Base-by-base conservation (phyloP, 2,888 invertebrate genomes). In the Cosmia trapezina region DNA sequence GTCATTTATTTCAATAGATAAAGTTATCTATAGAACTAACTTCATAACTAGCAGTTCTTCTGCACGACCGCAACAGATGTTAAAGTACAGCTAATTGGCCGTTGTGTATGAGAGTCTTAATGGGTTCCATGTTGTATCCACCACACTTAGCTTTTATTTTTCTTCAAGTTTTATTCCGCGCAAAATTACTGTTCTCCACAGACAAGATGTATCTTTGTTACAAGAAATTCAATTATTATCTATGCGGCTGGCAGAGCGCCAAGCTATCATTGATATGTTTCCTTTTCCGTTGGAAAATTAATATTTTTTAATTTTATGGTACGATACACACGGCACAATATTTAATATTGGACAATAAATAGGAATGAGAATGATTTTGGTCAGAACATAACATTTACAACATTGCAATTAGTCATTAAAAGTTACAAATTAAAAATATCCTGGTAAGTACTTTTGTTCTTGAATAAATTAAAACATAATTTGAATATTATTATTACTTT, bases 151-250 rank as follows among this genome's bases (percentile, higher is more conserved):
- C 70, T 80, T 80, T 81, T 69, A 83, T 65, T 69, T 83, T 83
- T 79, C 59, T 56, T 57, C 45, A 45, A 60, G 47, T 67, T 69
- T 70, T 56, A 69, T 78, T 73, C 22, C 67, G 47, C n/a, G 85
- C 80, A 72, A 79, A 76, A 76, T 73, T 72, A 83, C 69, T 62
- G 73, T 61, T 81, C 72, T 78, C 70, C 54, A 12, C 76, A 53
- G 76, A 69, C 83, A 78, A 80, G 86, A 86, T 81, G 75, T 79
- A 86, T 86, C 79, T 83, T 78, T 80, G 82, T 82, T 78, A 87
- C 83, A 87, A 80, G 83, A 87, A 85, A 86, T 87, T 86, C 86
- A 87, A 86, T 86, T 87, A 86, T 86, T 83, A 74, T 83, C 84
- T 76, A 82, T 83, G 78, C 74, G 80, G 67, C 76, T 86, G 87